Percentiles rank a stretch among this genome's conserved stretches.
phyloP scores from a whole-genome alignment of 1,140 invertebrate species.

The Gonatopus flavifemur region DNA sequence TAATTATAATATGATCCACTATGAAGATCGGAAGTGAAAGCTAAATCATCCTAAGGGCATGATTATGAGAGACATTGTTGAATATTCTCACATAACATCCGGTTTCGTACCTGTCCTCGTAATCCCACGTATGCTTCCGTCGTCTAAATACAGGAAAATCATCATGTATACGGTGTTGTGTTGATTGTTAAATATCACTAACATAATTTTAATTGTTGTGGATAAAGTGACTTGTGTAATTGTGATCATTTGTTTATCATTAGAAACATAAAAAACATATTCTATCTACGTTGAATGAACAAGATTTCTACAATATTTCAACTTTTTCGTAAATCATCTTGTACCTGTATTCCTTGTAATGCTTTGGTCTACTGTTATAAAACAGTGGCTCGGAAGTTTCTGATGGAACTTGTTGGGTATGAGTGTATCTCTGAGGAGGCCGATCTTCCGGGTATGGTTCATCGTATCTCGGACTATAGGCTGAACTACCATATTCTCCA shows the following conservation, averaged over 20 bases:
- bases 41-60: too few relatives aligned
- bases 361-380: constrained; percentile 84
- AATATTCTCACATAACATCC: constrained; percentile 23
- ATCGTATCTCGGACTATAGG: constrained; percentile 55
- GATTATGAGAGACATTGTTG: constrained; percentile 30
- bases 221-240: too few relatives aligned
- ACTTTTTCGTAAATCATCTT: too few relatives aligned
- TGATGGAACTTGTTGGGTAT: constrained; percentile 49
- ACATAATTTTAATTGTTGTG: too few relatives aligned
- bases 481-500: constrained; percentile 53
- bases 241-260: too few relatives aligned
- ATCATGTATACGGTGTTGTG: too few relatives aligned
- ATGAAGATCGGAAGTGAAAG: too few relatives aligned
- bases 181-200: too few relatives aligned
- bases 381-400: constrained; percentile 78
- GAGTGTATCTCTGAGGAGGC: constrained; percentile 55
- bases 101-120: constrained; percentile 62
- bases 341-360: constrained; percentile 61
- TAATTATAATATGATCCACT: too few relatives aligned
- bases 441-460: constrained; percentile 58
- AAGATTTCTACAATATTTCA: too few relatives aligned
- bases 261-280: too few relatives aligned
- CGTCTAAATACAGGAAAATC: constrained; percentile 55
- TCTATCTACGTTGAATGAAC: too few relatives aligned
- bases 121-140: constrained; percentile 64